A percentile compares a stretch with the other conserved stretches of the same genome.
These are phyloP conservation scores for Fringilla coelebs DNA, from an alignment of 2,797 vertebrate species.

Conservation along the genomic window DNA sequence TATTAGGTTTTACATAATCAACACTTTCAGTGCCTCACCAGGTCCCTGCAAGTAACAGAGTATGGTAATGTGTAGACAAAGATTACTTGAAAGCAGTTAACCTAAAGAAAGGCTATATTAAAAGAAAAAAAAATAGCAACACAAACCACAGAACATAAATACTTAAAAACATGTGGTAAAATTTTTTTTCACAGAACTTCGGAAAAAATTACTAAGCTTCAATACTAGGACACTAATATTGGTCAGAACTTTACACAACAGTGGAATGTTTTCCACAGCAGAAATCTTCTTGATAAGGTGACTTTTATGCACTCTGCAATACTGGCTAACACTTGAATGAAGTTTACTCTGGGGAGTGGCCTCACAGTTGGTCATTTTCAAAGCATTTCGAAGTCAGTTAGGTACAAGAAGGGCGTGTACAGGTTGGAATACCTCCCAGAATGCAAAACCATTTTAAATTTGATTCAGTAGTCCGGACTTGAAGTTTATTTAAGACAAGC, in stretches of 20 bases:
- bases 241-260: neutral
- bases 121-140: neutral
- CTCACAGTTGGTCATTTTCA: neutral
- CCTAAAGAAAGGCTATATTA: neutral
- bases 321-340: neutral
- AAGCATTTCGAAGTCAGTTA: neutral
- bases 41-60: neutral
- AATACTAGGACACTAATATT: neutral
- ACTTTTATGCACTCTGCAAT: neutral
- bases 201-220: neutral
- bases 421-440: conserved; percentile 23
- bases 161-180: neutral
- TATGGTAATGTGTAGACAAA: neutral
- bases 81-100: neutral
- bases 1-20: neutral
- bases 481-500: conserved; percentile 7
- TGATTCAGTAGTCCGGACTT: neutral
- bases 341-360: neutral
- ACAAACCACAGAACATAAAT: neutral
- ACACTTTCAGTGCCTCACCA: neutral
- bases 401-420: neutral
- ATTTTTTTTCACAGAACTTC: neutral
- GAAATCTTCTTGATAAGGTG: neutral
- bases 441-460: conserved; percentile 29
- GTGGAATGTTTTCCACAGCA: neutral